phyloP scores from a whole-genome alignment of 2,888 invertebrate genomes.

The Leuctra nigra region DNA sequence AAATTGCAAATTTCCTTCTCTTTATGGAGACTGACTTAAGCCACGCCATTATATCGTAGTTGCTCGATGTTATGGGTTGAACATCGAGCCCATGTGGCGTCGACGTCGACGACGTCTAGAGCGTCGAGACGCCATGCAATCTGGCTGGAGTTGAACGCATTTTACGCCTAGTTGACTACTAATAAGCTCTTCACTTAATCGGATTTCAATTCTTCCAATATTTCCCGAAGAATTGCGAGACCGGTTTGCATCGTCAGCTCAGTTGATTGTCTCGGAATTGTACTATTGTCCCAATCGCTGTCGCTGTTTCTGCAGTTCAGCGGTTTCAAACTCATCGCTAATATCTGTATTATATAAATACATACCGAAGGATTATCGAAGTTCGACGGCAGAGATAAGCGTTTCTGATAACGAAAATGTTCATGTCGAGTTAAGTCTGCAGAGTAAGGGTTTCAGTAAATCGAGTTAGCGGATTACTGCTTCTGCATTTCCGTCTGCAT shows the following conservation, averaged over 20 bases:
- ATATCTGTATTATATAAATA: slow-evolving; percentile 15
- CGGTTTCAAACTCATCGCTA: background rate
- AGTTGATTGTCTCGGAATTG: slow-evolving; percentile 5
- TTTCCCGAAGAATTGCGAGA: slow-evolving; percentile 6
- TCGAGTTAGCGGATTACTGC: slow-evolving; percentile 10
- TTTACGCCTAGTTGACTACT: slow-evolving; percentile 14
- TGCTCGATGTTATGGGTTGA: background rate
- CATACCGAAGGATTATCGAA: slow-evolving; percentile 10
- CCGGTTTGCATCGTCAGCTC: slow-evolving; percentile 8
- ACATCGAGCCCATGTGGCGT: background rate
- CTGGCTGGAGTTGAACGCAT: background rate
- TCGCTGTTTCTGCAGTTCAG: slow-evolving; percentile 8
- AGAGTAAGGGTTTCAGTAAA: slow-evolving; percentile 5
- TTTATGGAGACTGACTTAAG: slow-evolving; percentile 11
- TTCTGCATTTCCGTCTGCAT: no score
- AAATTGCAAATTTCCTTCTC: slow-evolving; percentile 18
- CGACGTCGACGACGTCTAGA: no score
- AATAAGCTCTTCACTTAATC: slow-evolving; percentile 14
- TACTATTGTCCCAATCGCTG: slow-evolving; percentile 1
- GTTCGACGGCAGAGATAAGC: slow-evolving; percentile 12
- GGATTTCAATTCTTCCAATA: slow-evolving; percentile 14
- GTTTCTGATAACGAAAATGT: slow-evolving; percentile 10
- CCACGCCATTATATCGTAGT: slow-evolving; percentile 14
- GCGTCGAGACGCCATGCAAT: background rate
- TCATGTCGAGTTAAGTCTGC: slow-evolving; percentile 4